Evolutionary conservation across 2,113 vertebrate species (phyloP).

Genomic region (Hymenochirus boettgeri): DNA sequence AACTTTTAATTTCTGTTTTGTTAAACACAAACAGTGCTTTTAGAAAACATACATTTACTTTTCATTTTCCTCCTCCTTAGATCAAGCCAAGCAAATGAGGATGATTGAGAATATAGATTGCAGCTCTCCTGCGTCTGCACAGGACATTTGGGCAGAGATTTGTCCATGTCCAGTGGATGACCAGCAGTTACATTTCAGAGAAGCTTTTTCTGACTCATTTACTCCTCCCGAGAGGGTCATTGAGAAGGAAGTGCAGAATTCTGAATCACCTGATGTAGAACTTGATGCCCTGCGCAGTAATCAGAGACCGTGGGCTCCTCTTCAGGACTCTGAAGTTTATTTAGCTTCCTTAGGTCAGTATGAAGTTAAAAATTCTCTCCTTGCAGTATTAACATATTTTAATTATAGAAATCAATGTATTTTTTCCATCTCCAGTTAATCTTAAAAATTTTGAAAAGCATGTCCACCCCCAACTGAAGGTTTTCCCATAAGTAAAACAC

Average conservation of each 20-base stretch:
- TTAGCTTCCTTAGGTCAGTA: slow-evolving; percentile 85
- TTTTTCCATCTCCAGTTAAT: neutral
- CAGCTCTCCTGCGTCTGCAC: slow-evolving; percentile 60
- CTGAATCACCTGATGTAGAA: slow-evolving; percentile 19
- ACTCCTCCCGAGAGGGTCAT: slow-evolving; percentile 6
- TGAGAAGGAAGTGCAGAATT: neutral
- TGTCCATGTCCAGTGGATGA: slow-evolving; percentile 69
- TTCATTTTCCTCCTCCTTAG: neutral
- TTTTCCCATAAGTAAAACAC: no score
- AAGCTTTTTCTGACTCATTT: slow-evolving; percentile 83
- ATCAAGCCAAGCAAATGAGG: slow-evolving; percentile 50
- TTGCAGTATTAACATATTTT: neutral
- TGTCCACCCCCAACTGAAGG: no score
- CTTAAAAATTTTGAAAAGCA: no score
- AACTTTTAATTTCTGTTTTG: no score
- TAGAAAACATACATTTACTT: no score
- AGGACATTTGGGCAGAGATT: slow-evolving; percentile 88
- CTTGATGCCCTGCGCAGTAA: neutral
- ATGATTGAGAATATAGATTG: slow-evolving; percentile 78
- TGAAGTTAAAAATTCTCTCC: neutral
- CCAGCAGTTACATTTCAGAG: slow-evolving; percentile 43
- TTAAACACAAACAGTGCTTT: no score
- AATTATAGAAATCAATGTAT: neutral
- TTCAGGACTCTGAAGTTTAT: slow-evolving; percentile 88
- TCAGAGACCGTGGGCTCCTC: slow-evolving; percentile 78